Base-by-base conservation (phyloP, 2,888 invertebrate species). In the Bombyx huttoni region DNA sequence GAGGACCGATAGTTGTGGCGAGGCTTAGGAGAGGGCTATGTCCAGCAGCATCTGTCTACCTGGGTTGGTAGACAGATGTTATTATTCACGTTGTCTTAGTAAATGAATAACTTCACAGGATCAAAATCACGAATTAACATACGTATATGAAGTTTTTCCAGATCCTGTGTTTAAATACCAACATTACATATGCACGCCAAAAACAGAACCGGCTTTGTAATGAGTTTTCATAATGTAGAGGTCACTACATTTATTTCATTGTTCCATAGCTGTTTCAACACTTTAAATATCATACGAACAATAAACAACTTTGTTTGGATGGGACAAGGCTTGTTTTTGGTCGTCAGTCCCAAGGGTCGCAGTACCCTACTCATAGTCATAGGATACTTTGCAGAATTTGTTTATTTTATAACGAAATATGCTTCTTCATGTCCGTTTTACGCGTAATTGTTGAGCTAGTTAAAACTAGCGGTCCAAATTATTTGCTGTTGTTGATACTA, bases 71-170 rank as follows among this genome's bases (percentile, higher is more conserved):
- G n/a, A n/a, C n/a, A n/a, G 24, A 24, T 24, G 3, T 24, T 24
- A 3, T 24, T 1, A 3, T 3, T 24, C 3, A 1, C 1, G 3
- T 24, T 24, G 3, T 24, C n/a, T 1, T 24, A 3, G 3, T 24
- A 24, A 24, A 24, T 24, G 24, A 24, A 24, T 24, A 24, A 24
- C 1, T 24, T 24, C 24, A 24, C 24, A 24, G 24, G 24, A 24
- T 24, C 5, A 24, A 24, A 24, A 24, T 24, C 24, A 40, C 8
- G 40, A 40, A 51, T 51, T 51, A 35, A 13, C 47, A 13, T 51
- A 34, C 13, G 47, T 46, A 50, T 34, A 50, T 50, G 24, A 50
- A 50, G 50, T 47, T 51, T 50, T 51, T 51, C 35, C 12, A 33
- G 46, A 47, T 34, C 12, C 47, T 8, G 14, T 34, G 34, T 51